Evolutionary conservation across 1,140 invertebrate genomes (phyloP), one percentile per base, ranked within the genome.

Genomic region (Nephotettix cincticeps): DNA sequence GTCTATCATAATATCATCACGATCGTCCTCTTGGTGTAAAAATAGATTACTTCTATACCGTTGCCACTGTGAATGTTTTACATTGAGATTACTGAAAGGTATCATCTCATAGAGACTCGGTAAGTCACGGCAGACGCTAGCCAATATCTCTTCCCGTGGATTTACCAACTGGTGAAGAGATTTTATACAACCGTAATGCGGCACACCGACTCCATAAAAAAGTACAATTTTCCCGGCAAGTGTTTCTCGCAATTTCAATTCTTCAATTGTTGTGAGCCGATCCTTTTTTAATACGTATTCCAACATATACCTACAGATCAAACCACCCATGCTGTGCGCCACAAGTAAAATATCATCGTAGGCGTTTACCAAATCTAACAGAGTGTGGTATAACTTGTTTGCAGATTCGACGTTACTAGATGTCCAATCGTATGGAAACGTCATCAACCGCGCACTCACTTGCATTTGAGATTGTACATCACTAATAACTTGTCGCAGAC

Each of bases 291-390:
- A 4, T 4, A 61, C 23, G 13, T 4, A 4, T 23, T 61, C 56
- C 56, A 61, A 61, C 9, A 61, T 21, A n/a, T 61, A 61, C n/a
- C 56, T 2, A 29, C 56, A 61, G 11, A 61, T n/a, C 11, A 61
- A 25, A 1, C 56, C 56, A 28, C 56, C 56, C 56, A 61, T 61
- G 28, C 56, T 61, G 56, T 61, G 56, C 23, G 56, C 56, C n/a
- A 61, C n/a, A 3, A 61, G 25, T 1, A 28, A 6, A 6, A 61
- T 61, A 6, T 25, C 56, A n/a, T 61, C 14, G 21, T 27, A 29
- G 56, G 23, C 23, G 27, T n/a, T 4, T 9, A 4, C 14, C 4
- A 14, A 4, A 14, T 14, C 32, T 6, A 36, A 4, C 14, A 36
- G 14, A 4, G 14, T 36, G 32, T 36, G 4, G 14, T 6, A 36